These are phyloP conservation scores for Drosophila mayaguana DNA, from an alignment of 2,888 invertebrate genomes.

Conservation along the genomic window DNA sequence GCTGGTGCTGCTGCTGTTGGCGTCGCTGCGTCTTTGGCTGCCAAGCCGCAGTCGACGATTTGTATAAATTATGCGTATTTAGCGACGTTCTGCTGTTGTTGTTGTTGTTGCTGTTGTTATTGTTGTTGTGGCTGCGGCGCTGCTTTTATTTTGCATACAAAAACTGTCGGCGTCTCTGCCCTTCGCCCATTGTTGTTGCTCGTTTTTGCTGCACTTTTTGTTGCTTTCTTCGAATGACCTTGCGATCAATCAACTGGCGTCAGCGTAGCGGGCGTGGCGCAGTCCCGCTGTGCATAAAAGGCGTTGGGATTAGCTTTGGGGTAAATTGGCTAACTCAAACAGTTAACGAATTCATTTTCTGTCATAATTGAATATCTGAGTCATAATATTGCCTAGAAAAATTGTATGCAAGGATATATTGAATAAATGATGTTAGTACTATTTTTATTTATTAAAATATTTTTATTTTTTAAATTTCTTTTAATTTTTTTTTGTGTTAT, in stretches of 20 bases:
- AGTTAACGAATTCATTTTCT: neutral
- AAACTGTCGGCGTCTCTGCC: slow-evolving; percentile 64
- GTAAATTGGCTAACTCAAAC: neutral
- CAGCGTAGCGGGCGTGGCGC: neutral
- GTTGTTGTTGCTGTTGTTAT: slow-evolving; percentile 21
- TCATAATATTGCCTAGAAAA: no score
- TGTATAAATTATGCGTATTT: slow-evolving; percentile 72
- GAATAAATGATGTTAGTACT: no score
- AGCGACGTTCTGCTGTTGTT: slow-evolving; percentile 27
- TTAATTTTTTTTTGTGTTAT: no score
- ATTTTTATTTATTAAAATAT: no score
- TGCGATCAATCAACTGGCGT: slow-evolving; percentile 27
- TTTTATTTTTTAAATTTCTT: no score
- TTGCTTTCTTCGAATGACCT: slow-evolving; percentile 43
- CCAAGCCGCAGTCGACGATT: slow-evolving; percentile 52
- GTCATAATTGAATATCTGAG: no score
- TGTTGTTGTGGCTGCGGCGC: slow-evolving; percentile 28
- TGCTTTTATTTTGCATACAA: slow-evolving; percentile 75
- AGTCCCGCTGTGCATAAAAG: slow-evolving; percentile 19
- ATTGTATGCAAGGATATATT: no score
- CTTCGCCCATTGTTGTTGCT: slow-evolving; percentile 16
- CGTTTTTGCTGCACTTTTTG: slow-evolving; percentile 22
- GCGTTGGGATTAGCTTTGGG: slow-evolving; percentile 4
- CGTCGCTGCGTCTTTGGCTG: slow-evolving; percentile 59
- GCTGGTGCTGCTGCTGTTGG: slow-evolving; percentile 30